These are phyloP conservation scores for Reticulitermes speratus DNA, from an alignment of 1,140 invertebrate species.

Conservation along the genomic window DNA sequence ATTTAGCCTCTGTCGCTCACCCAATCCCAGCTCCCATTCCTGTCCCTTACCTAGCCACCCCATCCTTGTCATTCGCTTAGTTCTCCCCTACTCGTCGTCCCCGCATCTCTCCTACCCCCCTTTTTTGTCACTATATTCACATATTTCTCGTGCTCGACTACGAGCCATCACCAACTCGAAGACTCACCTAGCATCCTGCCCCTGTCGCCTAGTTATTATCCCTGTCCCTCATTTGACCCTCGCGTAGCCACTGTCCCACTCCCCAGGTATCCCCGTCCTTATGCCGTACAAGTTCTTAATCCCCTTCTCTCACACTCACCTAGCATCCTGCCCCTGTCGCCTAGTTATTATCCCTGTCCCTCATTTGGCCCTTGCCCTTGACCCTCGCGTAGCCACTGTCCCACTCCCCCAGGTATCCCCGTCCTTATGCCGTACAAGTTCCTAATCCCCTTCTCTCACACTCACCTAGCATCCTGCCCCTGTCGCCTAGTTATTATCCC, in stretches of 20 bases:
- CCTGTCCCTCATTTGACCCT: too few relatives aligned
- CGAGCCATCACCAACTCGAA: too few relatives aligned
- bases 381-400: neutral
- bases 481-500: too few relatives aligned
- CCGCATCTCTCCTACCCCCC: too few relatives aligned
- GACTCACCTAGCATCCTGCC: neutral
- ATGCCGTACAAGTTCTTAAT: neutral
- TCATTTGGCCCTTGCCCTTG: neutral
- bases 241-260: neutral
- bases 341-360: too few relatives aligned
- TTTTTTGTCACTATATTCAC: too few relatives aligned
- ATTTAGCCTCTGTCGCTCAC: neutral
- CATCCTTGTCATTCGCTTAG: neutral
- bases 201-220: too few relatives aligned
- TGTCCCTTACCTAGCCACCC: neutral
- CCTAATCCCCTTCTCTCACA: neutral
- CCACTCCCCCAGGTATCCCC: neutral
- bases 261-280: neutral
- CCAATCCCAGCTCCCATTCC: neutral
- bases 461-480: neutral
- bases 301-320: neutral
- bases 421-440: neutral
- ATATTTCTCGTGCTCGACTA: too few relatives aligned
- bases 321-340: too few relatives aligned
- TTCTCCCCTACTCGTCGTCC: too few relatives aligned